Conservation (phyloP, 2,797 vertebrate genomes). For the Urocyon cinereoargenteus region DNA sequence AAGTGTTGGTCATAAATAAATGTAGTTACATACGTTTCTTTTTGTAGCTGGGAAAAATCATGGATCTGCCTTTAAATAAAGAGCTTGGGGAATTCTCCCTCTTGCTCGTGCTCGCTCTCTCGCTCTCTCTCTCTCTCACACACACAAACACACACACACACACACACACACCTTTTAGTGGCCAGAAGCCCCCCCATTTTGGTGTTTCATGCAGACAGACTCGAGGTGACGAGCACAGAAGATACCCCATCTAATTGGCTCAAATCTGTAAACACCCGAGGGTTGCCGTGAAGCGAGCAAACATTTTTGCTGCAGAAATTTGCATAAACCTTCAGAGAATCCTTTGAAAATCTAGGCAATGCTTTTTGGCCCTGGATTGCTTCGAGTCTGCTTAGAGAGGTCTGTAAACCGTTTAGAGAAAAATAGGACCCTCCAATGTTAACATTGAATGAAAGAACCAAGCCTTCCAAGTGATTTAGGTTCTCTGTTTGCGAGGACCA, state of each 20-base stretch:
- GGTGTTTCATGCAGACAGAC: background rate
- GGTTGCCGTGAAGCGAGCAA: slow-evolving; percentile 70
- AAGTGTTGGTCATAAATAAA: slow-evolving; percentile 53
- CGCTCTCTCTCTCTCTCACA: background rate
- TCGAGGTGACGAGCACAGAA: background rate
- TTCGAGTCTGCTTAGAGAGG: slow-evolving; percentile 18
- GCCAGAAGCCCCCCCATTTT: slow-evolving; percentile 26
- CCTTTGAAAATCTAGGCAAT: background rate
- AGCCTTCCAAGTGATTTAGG: slow-evolving; percentile 52
- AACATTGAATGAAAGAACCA: slow-evolving; percentile 56
- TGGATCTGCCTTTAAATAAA: slow-evolving; percentile 58
- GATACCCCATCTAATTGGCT: slow-evolving; percentile 57
- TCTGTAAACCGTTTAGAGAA: slow-evolving; percentile 29
- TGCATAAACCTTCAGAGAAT: slow-evolving; percentile 81
- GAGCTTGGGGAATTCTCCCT: background rate
- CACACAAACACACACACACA: background rate
- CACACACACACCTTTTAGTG: background rate
- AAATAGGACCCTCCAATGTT: slow-evolving; percentile 45
- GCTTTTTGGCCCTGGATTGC: background rate
- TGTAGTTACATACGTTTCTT: slow-evolving; percentile 17
- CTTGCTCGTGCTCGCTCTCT: no score
- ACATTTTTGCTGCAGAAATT: slow-evolving; percentile 85
- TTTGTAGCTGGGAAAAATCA: slow-evolving; percentile 42
- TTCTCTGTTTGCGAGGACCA: slow-evolving; percentile 19
- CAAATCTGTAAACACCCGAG: slow-evolving; percentile 72